Conservation (phyloP, 2,113 vertebrate genomes). For the Cyprinodon tularosa region DNA sequence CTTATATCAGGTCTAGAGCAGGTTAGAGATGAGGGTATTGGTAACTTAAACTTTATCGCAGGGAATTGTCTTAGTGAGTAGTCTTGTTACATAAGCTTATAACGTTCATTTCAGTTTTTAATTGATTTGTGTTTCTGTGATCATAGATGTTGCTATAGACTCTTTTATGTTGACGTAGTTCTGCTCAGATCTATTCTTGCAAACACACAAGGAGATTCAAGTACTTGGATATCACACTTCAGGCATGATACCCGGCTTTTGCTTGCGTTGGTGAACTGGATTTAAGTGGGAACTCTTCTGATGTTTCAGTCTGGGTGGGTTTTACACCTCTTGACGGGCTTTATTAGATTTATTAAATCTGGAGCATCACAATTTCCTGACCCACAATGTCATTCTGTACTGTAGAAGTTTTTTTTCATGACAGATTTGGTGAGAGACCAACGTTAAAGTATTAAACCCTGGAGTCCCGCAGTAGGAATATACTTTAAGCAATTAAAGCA, state of each 20-base stretch:
- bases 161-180: background rate
- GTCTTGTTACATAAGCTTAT: no score
- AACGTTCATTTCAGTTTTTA: background rate
- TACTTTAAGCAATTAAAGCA: constrained; percentile 5
- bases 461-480: background rate
- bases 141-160: background rate
- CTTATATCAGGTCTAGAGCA: no score
- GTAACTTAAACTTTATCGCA: no score
- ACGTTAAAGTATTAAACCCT: background rate
- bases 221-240: no score
- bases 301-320: background rate
- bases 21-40: no score
- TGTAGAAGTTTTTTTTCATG: background rate
- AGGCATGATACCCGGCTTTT: background rate
- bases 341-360: background rate
- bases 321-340: background rate
- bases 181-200: background rate
- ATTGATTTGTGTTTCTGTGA: background rate
- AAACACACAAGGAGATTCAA: background rate
- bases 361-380: background rate
- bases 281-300: no score
- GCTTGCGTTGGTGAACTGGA: background rate
- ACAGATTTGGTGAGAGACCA: background rate
- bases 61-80: no score
- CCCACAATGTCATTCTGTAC: background rate